Conservation (phyloP, 2,113 vertebrate genomes). For the Atherinomorus stipes region DNA sequence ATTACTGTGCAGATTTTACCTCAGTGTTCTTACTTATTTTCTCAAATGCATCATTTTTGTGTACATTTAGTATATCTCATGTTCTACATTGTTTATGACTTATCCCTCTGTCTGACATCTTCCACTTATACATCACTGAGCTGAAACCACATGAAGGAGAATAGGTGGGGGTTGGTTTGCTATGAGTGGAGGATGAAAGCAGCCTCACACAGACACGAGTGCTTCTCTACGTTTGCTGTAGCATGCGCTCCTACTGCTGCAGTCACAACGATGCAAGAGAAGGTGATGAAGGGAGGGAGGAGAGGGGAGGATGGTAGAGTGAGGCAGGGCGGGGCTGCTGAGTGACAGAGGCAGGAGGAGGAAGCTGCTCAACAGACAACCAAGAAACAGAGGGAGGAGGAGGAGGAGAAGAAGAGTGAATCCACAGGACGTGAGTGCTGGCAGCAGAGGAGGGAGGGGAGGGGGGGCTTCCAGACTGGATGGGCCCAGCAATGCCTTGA, state of each 20-base stretch:
- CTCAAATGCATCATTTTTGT: background rate
- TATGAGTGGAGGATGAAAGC: slow-evolving; percentile 38
- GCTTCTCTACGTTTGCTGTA: slow-evolving; percentile 34
- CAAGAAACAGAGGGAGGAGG: slow-evolving; percentile 33
- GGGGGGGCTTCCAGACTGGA: slow-evolving; percentile 78
- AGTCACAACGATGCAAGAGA: slow-evolving; percentile 48
- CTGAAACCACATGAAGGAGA: slow-evolving; percentile 30
- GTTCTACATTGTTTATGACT: slow-evolving; percentile 57
- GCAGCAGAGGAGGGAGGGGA: slow-evolving; percentile 49
- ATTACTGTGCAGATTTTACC: background rate
- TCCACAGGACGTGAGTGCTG: slow-evolving; percentile 58
- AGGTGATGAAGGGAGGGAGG: slow-evolving; percentile 41
- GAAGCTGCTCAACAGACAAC: slow-evolving; percentile 55
- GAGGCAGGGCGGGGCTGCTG: slow-evolving; percentile 69
- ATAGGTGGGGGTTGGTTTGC: slow-evolving; percentile 13
- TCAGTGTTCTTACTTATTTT: background rate
- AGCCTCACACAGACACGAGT: slow-evolving; percentile 10
- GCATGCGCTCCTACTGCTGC: slow-evolving; percentile 52
- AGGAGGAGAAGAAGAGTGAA: slow-evolving; percentile 44
- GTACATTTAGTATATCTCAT: slow-evolving; percentile 1
- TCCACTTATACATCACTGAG: slow-evolving; percentile 30
- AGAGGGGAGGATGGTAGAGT: slow-evolving; percentile 46
- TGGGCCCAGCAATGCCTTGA: slow-evolving; percentile 83
- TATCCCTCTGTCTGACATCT: slow-evolving; percentile 13
- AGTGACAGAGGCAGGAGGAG: slow-evolving; percentile 55